Conservation (phyloP, 37 sponge, comb jelly and placozoan species). For the Agelas oroides region DNA sequence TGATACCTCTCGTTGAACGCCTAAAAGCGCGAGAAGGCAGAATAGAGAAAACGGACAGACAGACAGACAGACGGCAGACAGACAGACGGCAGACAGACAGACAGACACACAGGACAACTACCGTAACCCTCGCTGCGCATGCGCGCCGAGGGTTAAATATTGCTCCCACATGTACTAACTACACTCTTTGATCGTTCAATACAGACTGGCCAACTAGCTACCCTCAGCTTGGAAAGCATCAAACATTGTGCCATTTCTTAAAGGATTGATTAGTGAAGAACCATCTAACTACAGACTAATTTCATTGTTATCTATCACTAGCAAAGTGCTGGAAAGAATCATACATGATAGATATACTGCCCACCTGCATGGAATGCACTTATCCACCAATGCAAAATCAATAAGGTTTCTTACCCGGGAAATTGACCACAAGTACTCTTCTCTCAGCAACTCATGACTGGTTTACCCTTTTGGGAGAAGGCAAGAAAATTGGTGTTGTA, state of each 20-base stretch:
- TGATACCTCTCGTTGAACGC: no score
- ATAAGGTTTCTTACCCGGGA: background rate
- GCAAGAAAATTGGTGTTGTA: background rate
- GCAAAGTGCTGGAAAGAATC: background rate
- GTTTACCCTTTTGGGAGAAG: background rate
- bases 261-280: background rate
- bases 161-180: background rate
- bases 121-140: no score
- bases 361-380: background rate
- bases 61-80: no score
- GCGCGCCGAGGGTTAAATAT: no score
- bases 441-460: background rate
- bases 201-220: background rate
- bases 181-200: background rate
- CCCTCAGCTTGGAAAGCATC: background rate
- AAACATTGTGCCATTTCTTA: background rate
- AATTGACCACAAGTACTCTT: background rate
- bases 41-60: no score
- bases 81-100: no score
- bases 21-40: no score
- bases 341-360: background rate
- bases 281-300: slow-evolving; percentile 22
- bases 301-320: slow-evolving; percentile 14
- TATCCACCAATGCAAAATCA: background rate
- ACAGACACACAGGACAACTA: no score